Evolutionary conservation across 2,113 vertebrate genomes (phyloP), one percentile per base, ranked within the genome.

Genomic region (Rhinogobius similis): DNA sequence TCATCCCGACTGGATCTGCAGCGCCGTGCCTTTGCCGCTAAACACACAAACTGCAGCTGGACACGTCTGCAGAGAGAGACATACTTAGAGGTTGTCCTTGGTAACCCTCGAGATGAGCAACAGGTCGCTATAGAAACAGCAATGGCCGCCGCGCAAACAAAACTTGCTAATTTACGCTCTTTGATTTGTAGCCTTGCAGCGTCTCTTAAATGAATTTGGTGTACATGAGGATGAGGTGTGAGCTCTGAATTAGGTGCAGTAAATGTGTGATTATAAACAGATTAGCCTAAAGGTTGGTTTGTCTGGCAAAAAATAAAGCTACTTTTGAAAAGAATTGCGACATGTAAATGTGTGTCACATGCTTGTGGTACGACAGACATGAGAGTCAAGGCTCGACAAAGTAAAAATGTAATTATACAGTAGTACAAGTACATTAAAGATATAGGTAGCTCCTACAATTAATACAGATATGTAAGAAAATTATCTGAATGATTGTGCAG

Each of bases 91-190:
- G 74, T 44, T 44, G 74, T 77, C 79, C 84, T 64, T 81, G 79
- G 86, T 75, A 81, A 88, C 83, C 53, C 72, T 63, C 76, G 76
- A 86, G 84, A 87, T 86, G 86, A 78, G 73, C 84, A 73, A 82
- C 67, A 83, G 68, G 84, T 88, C 67, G 70, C 72, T 77, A 87
- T 88, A 71, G 83, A 50, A 87, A 88, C 86, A 44, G 64, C 65
- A 73, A 75, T 10, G 56, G 67, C 76, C 76, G 81, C 78, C 39
- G 67, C 68, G 58, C 73, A 70, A 70, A 68, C 70, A 78, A 81
- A 88, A 87, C 76, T 81, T 52, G 73, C 83, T 80, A 84, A 82
- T 86, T 91, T 84, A 77, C 76, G 82, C 81, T 69, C 77, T 88
- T 87, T 86, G 86, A 85, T 89, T 86, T 85, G 85, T 85, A 74